Evolutionary conservation across 1,140 invertebrate species (phyloP).

Genomic region (Zaprionus vittiger): DNA sequence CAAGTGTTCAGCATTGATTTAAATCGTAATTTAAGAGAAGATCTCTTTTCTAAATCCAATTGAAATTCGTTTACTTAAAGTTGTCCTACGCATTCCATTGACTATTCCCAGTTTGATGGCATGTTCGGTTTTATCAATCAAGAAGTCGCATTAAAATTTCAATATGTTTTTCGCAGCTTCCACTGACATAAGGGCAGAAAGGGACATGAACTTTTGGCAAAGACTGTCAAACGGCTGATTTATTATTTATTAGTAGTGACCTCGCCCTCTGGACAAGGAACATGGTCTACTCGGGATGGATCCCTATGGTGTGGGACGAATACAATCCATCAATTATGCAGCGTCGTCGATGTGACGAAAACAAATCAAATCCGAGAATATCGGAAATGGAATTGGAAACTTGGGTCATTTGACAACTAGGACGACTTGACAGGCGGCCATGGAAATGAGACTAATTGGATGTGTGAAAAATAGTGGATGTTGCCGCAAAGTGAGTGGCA

Average conservation of each 20-base stretch:
- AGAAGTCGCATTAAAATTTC: slow-evolving; percentile 54
- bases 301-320: background rate
- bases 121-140: slow-evolving; percentile 48
- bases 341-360: slow-evolving; percentile 38
- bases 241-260: slow-evolving; percentile 59
- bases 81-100: background rate
- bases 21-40: background rate
- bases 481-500: slow-evolving; percentile 23
- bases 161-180: slow-evolving; percentile 36
- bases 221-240: slow-evolving; percentile 60
- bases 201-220: slow-evolving; percentile 35
- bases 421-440: slow-evolving; percentile 47
- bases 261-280: slow-evolving; percentile 25
- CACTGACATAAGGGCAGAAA: slow-evolving; percentile 16
- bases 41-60: too few relatives aligned
- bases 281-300: background rate
- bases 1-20: background rate
- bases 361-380: slow-evolving; percentile 55
- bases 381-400: slow-evolving; percentile 12
- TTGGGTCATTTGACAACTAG: slow-evolving; percentile 52
- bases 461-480: slow-evolving; percentile 59
- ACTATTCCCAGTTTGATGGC: slow-evolving; percentile 12
- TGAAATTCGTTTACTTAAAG: background rate
- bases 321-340: slow-evolving; percentile 70
- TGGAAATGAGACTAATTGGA: slow-evolving; percentile 53